Evolutionary conservation across 2,113 vertebrate species (phyloP).

Genomic region (Cyprinus carpio): DNA sequence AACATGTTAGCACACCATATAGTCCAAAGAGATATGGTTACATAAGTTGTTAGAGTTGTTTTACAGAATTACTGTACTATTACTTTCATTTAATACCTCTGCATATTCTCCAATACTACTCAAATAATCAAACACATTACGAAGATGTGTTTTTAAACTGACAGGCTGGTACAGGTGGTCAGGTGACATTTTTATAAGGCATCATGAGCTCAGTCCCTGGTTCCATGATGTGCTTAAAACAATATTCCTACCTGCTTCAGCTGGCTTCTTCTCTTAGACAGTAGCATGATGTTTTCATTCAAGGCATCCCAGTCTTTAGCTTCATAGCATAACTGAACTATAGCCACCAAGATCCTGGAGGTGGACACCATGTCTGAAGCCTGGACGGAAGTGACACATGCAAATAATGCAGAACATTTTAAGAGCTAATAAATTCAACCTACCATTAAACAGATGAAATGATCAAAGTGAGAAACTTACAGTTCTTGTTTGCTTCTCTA

Average conservation of each 20-base stretch:
- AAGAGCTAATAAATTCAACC: neutral
- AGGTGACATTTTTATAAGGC: neutral
- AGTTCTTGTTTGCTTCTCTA: conserved; percentile 97
- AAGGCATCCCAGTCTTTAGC: conserved; percentile 96
- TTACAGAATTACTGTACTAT: too few species aligned
- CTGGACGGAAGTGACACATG: conserved; percentile 65
- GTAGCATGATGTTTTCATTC: conserved; percentile 97
- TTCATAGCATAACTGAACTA: conserved; percentile 96
- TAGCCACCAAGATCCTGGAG: conserved; percentile 92
- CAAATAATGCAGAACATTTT: neutral
- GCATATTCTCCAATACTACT: neutral
- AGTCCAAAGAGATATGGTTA: too few species aligned
- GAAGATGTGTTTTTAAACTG: neutral
- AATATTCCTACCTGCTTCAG: conserved; percentile 87
- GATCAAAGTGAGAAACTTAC: conserved; percentile 71
- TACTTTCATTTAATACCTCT: neutral
- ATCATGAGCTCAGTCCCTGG: neutral
- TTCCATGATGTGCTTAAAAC: neutral
- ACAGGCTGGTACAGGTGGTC: neutral
- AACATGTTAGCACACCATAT: too few species aligned
- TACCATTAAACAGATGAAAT: too few species aligned
- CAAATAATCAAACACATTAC: too few species aligned
- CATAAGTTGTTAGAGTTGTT: too few species aligned
- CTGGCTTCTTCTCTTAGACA: conserved; percentile 96
- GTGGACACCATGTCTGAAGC: conserved; percentile 98